Percentiles rank a stretch among this genome's conserved stretches.
These are phyloP conservation scores for Geotrypetes seraphini DNA, from an alignment of 2,797 vertebrate species.

Conservation along the genomic window DNA sequence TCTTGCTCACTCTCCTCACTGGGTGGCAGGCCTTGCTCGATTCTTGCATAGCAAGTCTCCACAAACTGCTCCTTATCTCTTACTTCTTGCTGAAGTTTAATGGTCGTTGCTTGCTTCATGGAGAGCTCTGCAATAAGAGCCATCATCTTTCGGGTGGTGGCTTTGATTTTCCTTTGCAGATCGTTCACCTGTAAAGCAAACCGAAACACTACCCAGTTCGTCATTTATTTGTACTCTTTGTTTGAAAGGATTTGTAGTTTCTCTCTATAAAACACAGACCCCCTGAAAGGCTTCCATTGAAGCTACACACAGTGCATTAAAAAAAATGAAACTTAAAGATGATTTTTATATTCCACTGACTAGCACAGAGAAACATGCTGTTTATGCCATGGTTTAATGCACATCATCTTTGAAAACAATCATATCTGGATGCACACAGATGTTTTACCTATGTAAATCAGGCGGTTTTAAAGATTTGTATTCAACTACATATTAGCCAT, in stretches of 20 bases:
- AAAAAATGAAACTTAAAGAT: no score
- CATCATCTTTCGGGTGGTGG: constrained; percentile 62
- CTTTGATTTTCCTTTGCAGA: constrained; percentile 55
- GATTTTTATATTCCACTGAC: no score
- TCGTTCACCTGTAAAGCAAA: constrained; percentile 56
- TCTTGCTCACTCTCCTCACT: constrained; percentile 63
- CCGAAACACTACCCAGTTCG: background rate
- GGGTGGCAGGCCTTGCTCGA: constrained; percentile 68
- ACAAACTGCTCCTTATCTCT: constrained; percentile 64
- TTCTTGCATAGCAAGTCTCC: constrained; percentile 53
- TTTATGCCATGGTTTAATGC: no score
- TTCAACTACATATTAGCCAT: no score
- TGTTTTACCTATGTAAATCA: no score
- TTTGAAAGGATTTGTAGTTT: background rate
- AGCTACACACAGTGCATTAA: no score
- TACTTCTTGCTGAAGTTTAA: constrained; percentile 72
- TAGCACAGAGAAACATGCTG: no score
- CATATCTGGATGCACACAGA: no score
- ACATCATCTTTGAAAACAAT: no score
- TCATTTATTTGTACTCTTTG: background rate
- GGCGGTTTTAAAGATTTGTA: no score
- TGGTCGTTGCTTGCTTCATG: constrained; percentile 64
- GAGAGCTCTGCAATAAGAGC: constrained; percentile 74
- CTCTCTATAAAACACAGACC: no score
- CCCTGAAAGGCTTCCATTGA: no score